These are phyloP conservation scores for Unio pictorum DNA, from an alignment of 2,888 invertebrate species.

Conservation along the genomic window DNA sequence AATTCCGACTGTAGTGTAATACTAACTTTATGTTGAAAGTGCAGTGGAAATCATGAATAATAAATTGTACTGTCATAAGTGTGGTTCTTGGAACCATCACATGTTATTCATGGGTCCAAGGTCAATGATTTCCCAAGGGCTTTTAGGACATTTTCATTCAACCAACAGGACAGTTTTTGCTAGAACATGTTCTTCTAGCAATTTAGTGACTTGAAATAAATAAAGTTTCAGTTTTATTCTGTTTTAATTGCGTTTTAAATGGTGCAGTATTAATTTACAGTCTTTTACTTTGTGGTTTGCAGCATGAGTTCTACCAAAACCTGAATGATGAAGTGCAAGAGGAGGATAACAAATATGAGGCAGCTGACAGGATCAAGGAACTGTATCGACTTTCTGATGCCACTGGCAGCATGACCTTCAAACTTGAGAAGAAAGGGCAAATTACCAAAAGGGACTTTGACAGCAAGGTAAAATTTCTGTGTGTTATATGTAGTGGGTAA, in stretches of 20 bases:
- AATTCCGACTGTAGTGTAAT: too few species aligned
- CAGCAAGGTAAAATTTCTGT: constrained; percentile 44
- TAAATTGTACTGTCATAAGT: too few species aligned
- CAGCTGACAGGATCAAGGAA: constrained; percentile 34
- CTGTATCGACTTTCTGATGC: constrained; percentile 57
- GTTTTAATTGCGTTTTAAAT: not conserved
- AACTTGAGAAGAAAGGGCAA: constrained; percentile 48
- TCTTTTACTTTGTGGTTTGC: constrained; percentile 9
- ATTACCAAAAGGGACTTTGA: constrained; percentile 51
- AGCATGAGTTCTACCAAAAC: constrained; percentile 59
- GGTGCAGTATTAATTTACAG: not conserved
- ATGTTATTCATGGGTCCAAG: too few species aligned
- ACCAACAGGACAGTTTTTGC: too few species aligned
- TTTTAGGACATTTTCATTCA: too few species aligned
- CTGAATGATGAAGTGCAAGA: constrained; percentile 50
- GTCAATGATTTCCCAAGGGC: too few species aligned
- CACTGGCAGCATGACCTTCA: constrained; percentile 52
- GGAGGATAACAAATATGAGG: constrained; percentile 27
- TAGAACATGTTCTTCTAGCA: too few species aligned
- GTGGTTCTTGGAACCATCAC: too few species aligned
- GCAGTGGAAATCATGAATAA: too few species aligned
- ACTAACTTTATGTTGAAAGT: too few species aligned
- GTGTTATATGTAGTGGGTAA: not conserved
- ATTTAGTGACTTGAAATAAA: too few species aligned
- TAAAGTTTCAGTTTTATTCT: not conserved